Base-by-base conservation (phyloP, 2,888 invertebrate genomes). In the Xylota segnis region DNA sequence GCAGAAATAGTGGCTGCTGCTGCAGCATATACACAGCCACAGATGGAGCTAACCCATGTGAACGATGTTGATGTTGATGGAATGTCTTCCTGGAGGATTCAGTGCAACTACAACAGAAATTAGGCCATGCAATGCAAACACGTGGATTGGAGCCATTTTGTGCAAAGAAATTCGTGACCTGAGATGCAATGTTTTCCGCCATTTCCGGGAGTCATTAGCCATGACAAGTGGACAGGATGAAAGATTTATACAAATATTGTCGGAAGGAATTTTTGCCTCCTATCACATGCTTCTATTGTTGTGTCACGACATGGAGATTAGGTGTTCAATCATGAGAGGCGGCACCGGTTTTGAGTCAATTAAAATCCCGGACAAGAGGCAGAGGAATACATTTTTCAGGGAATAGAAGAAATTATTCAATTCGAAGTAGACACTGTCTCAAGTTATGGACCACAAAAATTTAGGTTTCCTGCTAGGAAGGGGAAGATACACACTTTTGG, bases 21-120 rank as follows among this genome's bases (percentile, higher is more conserved):
- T 65, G 63, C 58, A 43, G 63, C 34, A 40, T 45, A 29, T 34
- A 7, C 32, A 58, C 32, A 58, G 12, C 45, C 10, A 9, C 4
- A 58, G 32, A 61, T 54, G 61, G 2, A 34, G 58, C 29, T 23
- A 1, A 10, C 27, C 47, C n/a, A 63, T 63, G 43, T 45, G 58
- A 71, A 56, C 27, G 12, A 72, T 43, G 10, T 66, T 76, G 70
- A 77, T 78, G 66, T 68, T 70, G 74, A 63, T 65, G 70, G 63
- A 75, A 84, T 83, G 52, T 65, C 50, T 40, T 34, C 40, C 27
- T 63, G 40, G 27, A 34, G 50, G 68, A 70, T 75, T 76, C 47
- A 75, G 54, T 59, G 68, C 79, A 81, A 70, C 70, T 84, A 79
- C 84, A 75, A 59, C 70, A 65, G 45, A 81, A 84, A 71, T 65